Percentiles rank a stretch among this genome's conserved stretches.
phyloP scores from a whole-genome alignment of 2,113 vertebrate species.

The Colaptes auratus region DNA sequence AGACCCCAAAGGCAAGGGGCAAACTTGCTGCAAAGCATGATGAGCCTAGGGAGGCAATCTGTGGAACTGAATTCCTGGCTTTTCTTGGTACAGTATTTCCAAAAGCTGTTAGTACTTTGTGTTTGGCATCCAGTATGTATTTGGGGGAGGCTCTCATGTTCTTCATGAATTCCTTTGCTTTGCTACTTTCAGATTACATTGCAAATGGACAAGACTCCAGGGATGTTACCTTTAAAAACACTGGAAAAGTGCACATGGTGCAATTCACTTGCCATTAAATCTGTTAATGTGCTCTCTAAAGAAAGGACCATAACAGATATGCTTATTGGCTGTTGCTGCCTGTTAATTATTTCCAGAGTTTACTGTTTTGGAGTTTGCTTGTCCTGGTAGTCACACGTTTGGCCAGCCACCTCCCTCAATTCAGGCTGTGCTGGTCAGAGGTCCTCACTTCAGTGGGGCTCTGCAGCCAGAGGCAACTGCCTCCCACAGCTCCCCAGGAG shows the following conservation, averaged over 20 bases:
- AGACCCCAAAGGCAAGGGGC: not conserved
- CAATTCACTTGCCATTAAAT: not conserved
- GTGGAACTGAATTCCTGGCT: not conserved
- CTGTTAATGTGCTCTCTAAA: not conserved
- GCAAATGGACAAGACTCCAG: not conserved
- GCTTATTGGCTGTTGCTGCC: not conserved
- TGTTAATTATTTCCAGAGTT: conserved; percentile 56
- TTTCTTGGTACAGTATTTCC: not conserved
- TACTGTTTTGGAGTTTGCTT: not conserved
- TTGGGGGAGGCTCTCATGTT: not conserved
- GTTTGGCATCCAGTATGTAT: not conserved
- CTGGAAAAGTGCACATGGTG: not conserved
- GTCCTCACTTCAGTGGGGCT: not conserved
- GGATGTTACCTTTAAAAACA: not conserved
- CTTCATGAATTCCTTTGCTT: not conserved
- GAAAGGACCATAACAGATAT: fast-evolving
- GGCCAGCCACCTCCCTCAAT: not conserved
- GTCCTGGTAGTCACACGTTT: fast-evolving
- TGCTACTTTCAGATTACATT: not conserved
- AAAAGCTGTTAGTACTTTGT: not conserved
- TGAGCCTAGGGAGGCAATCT: not conserved
- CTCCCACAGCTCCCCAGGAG: not conserved
- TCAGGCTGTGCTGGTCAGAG: not conserved
- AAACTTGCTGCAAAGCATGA: not conserved
- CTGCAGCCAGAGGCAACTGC: not conserved